Base-by-base conservation (phyloP, 1,140 invertebrate species). In the Lineus longissimus region DNA sequence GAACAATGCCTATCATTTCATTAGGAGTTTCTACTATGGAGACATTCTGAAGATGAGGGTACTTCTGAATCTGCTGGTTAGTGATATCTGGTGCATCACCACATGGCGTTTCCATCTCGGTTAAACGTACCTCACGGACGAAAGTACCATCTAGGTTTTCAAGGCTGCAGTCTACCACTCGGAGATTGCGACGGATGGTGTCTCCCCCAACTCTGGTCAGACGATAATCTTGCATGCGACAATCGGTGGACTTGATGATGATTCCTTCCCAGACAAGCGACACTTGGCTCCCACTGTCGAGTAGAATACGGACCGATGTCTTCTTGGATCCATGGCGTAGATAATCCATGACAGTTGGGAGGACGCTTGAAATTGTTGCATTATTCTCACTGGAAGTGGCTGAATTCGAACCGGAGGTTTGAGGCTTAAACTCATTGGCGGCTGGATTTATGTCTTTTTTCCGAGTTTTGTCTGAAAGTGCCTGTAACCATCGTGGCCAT, bases 271-370 rank as follows among this genome's bases (percentile, higher is more conserved):
- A 6, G n/a, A 51, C n/a, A 27, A 51, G 6, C n/a, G 47, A 51
- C n/a, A 4, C 47, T 51, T 51, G 47, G n/a, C 47, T 51, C n/a
- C 47, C 47, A 19, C 19, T 51, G 47, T 51, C 47, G n/a, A 51
- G 47, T 6, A 51, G 47, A 7, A 51, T n/a, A 23, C 47, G 47
- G n/a, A 51, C 47, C 9, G n/a, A 27, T 4, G 6, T 4, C 25
- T 51, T 51, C 47, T 51, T 51, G n/a, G 6, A 7, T 51, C 47
- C 47, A 27, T 27, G n/a, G 6, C n/a, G 4, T 7, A 19, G 6
- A n/a, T 51, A 51, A 6, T 6, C 47, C 47, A 51, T 51, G 6
- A 51, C 47, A 27, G 47, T 51, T 7, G 47, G 47, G n/a, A 51
- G 25, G 6, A 27, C 47, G n/a, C 19, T 6, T 51, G 47, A 4